Evolutionary conservation across 2,797 vertebrate genomes (phyloP).

Genomic region (Xiphophorus birchmanni): DNA sequence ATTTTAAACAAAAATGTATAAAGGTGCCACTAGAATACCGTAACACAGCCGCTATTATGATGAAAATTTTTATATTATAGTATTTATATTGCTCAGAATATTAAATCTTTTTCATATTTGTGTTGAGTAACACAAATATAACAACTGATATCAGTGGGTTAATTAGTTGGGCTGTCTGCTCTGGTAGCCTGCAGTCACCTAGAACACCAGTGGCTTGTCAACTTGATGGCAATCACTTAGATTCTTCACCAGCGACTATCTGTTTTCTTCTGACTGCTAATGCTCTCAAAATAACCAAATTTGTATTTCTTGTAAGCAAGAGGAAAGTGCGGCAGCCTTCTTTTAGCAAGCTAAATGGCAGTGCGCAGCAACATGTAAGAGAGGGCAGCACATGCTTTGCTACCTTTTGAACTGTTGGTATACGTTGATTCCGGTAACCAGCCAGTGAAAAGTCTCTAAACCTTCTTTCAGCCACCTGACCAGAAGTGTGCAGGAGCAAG

Average conservation of each 20-base stretch:
- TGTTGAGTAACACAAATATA: not conserved
- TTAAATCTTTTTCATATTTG: not conserved
- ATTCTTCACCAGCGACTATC: not conserved
- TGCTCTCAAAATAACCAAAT: not conserved
- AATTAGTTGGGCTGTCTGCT: conserved; percentile 5
- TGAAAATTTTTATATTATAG: not conserved
- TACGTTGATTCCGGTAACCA: not conserved
- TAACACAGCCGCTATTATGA: not conserved
- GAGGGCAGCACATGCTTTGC: not conserved
- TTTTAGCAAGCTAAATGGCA: not conserved
- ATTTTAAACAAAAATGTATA: not conserved
- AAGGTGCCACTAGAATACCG: not conserved
- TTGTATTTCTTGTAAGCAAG: not conserved
- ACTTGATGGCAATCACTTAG: not conserved
- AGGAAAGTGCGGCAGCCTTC: not conserved
- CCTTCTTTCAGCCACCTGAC: not conserved
- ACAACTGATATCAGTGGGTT: not conserved
- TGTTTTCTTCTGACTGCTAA: not conserved
- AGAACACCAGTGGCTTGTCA: not conserved
- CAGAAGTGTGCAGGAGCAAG: not conserved
- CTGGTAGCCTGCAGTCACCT: not conserved
- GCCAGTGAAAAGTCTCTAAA: not conserved
- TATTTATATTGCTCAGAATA: not conserved
- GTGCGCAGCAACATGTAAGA: not conserved
- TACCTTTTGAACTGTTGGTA: not conserved